Base-by-base conservation (phyloP, 2,888 invertebrate genomes). In the Deilephila elpenor region DNA sequence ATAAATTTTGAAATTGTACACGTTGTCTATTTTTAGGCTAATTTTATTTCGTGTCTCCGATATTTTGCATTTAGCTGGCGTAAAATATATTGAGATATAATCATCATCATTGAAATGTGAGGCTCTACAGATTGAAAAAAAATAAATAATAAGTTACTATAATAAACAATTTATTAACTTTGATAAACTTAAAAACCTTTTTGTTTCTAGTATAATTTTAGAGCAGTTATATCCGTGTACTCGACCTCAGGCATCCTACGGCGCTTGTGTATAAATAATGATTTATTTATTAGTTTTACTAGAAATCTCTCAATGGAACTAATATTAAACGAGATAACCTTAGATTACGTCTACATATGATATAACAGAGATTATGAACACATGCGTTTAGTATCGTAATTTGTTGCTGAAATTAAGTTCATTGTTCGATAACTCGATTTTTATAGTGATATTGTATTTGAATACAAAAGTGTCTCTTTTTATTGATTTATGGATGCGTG, bases 221-320 rank as follows among this genome's bases (percentile, higher is more conserved):
- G 56, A 56, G 5, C 19, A n/a, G 5, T n/a, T 56, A 19, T n/a
- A 56, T 56, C 56, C n/a, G 17, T 56, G 5, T 56, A 19, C 5
- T 56, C 56, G 56, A 56, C n/a, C n/a, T n/a, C n/a, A n/a, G 56
- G 56, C 5, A 56, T n/a, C 56, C n/a, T 56, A 44, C 44, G n/a
- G 17, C 56, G 56, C 56, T 56, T n/a, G 56, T 56, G 56, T 5
- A 56, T 56, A 19, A 56, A n/a, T 56, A 56, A 19, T 44, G 0
- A 56, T 6, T 56, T 56, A 7, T 56, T 56, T 56, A 56, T 56
- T 56, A n/a, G 19, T 56, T 56, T 56, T 56, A 5, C 56, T 56
- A 56, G 56, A 56, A 56, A n/a, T 56, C 5, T 56, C 56, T 56
- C 56, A 56, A 56, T 56, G 56, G 56, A 56, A 56, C 56, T 56